Percentiles rank a stretch among this genome's conserved stretches.
Conservation (phyloP, 2,888 invertebrate genomes). For the Molorchus minor region DNA sequence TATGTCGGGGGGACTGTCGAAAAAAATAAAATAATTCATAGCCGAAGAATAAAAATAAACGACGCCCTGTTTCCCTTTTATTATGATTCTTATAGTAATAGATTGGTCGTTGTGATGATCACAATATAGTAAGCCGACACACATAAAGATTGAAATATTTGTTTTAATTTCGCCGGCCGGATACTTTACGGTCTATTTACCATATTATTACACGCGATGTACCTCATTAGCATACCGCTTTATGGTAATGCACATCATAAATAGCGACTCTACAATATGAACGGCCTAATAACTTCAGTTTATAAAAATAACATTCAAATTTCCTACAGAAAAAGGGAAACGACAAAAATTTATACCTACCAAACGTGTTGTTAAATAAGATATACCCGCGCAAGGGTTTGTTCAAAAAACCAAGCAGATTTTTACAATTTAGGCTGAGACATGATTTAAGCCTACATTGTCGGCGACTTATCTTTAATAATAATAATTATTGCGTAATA, state of each 20-base stretch:
- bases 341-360: neutral
- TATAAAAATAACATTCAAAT: neutral
- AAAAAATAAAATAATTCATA: slow-evolving; percentile 13
- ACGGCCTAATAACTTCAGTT: neutral
- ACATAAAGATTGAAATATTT: slow-evolving; percentile 24
- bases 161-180: slow-evolving; percentile 22
- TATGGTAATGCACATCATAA: slow-evolving; percentile 16
- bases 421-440: no score
- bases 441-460: no score
- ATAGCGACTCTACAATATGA: slow-evolving; percentile 12
- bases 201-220: slow-evolving; percentile 27
- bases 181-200: slow-evolving; percentile 24
- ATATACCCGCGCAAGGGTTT: no score
- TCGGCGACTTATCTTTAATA: no score
- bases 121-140: slow-evolving; percentile 17
- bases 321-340: no score
- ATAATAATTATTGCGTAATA: no score
- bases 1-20: slow-evolving; percentile 9
- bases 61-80: slow-evolving; percentile 15
- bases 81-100: slow-evolving; percentile 16
- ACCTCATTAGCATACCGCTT: slow-evolving; percentile 22
- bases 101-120: slow-evolving; percentile 18
- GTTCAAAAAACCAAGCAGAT: no score
- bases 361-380: no score
- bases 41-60: slow-evolving; percentile 24